Percentiles rank a stretch among this genome's conserved stretches.
Conservation (phyloP, 2,797 vertebrate species). For the Diplodus sargus region DNA sequence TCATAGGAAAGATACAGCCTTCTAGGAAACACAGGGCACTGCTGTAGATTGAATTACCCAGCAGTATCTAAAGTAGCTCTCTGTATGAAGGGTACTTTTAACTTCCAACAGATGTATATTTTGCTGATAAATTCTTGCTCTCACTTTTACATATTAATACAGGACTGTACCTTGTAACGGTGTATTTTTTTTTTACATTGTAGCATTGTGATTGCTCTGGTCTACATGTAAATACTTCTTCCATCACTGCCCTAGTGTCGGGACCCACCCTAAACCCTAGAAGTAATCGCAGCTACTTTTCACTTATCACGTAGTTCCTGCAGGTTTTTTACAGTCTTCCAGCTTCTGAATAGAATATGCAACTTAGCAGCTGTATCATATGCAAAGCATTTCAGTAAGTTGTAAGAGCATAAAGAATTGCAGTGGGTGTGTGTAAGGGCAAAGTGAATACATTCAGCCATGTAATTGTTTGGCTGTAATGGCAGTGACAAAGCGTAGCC, state of each 20-base stretch:
- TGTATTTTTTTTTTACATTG: background rate
- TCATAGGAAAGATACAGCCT: too few species aligned
- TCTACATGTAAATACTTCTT: background rate
- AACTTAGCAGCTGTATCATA: conserved; percentile 27
- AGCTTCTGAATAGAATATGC: conserved; percentile 25
- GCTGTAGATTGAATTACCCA: background rate
- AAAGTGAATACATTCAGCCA: conserved; percentile 65
- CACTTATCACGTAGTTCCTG: background rate
- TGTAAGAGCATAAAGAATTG: conserved; percentile 44
- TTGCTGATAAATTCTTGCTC: too few species aligned
- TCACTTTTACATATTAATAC: background rate
- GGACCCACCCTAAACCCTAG: background rate
- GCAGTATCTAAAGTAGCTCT: conserved; percentile 1
- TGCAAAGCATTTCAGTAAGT: conserved; percentile 36
- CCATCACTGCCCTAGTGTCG: background rate
- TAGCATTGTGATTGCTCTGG: background rate
- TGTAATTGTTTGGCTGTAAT: conserved; percentile 64
- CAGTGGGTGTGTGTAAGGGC: conserved; percentile 50
- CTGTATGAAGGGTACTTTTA: too few species aligned
- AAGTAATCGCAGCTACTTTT: conserved; percentile 12
- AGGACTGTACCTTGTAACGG: background rate
- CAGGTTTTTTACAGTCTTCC: conserved; percentile 7
- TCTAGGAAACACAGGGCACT: background rate
- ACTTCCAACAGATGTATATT: too few species aligned
- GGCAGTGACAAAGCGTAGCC: conserved; percentile 56